Percentiles rank a stretch among this genome's conserved stretches.
Conservation (phyloP, 2,888 invertebrate species). For the Cabera pusaria region DNA sequence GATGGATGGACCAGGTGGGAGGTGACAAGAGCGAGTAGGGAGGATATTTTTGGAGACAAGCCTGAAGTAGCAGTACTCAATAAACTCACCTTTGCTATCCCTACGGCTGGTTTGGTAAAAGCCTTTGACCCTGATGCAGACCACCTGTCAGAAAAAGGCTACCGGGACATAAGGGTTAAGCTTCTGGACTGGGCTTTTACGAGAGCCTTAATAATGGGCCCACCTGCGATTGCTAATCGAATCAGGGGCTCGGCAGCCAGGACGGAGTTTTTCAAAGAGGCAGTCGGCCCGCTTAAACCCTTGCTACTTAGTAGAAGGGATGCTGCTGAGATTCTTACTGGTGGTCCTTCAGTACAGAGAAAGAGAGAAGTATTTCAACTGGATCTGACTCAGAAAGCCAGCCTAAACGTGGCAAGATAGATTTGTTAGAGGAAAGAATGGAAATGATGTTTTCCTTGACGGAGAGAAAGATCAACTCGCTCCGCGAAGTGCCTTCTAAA, state of each 20-base stretch:
- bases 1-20: slow-evolving; percentile 19
- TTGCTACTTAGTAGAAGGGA: slow-evolving; percentile 16
- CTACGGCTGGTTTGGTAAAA: slow-evolving; percentile 16
- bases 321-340: slow-evolving; percentile 16
- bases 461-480: too few relatives aligned
- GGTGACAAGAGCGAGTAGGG: slow-evolving; percentile 8
- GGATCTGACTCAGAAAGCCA: too few relatives aligned
- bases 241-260: slow-evolving; percentile 21
- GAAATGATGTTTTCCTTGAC: too few relatives aligned
- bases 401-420: too few relatives aligned
- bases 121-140: slow-evolving; percentile 21
- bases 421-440: too few relatives aligned
- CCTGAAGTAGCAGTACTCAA: slow-evolving; percentile 17
- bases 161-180: slow-evolving; percentile 1
- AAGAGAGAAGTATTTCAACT: too few relatives aligned
- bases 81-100: slow-evolving; percentile 22
- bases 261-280: slow-evolving; percentile 20
- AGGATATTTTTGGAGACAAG: slow-evolving; percentile 16
- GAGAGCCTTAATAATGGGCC: slow-evolving; percentile 19
- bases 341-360: too few relatives aligned
- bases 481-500: too few relatives aligned
- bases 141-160: slow-evolving; percentile 20
- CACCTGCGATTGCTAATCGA: slow-evolving; percentile 19
- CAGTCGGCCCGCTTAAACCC: slow-evolving; percentile 4
- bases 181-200: slow-evolving; percentile 11